Evolutionary conservation across 2,888 invertebrate genomes (phyloP).

Genomic region (Orchestes rusci): DNA sequence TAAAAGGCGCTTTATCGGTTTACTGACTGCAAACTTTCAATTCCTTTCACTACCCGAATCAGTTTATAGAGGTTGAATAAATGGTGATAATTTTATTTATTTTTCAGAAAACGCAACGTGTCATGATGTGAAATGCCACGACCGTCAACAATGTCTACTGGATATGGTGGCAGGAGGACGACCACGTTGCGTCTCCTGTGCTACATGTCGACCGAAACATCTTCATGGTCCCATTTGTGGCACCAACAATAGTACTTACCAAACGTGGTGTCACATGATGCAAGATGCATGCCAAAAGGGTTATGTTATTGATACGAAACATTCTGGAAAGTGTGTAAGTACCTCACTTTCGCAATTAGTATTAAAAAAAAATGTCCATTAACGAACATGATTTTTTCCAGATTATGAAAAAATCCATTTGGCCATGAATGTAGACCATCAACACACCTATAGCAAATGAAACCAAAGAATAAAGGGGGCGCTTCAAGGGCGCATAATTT

Average conservation of each 20-base stretch:
- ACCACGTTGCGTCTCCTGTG: conserved; percentile 67
- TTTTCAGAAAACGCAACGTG: conserved; percentile 60
- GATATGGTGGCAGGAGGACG: conserved; percentile 52
- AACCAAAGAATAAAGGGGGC: too few relatives aligned
- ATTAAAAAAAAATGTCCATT: too few relatives aligned
- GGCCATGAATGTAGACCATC: conserved; percentile 7
- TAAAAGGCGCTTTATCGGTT: background rate
- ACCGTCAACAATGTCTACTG: conserved; percentile 61
- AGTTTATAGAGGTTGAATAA: too few relatives aligned
- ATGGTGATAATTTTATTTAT: conserved; percentile 9
- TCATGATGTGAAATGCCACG: conserved; percentile 57
- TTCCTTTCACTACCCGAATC: background rate
- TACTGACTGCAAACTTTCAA: background rate
- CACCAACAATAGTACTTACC: conserved; percentile 65
- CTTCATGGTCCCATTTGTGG: conserved; percentile 57
- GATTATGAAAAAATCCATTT: conserved; percentile 8
- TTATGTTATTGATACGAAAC: conserved; percentile 61
- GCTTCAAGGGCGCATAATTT: too few relatives aligned
- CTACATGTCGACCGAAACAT: conserved; percentile 51
- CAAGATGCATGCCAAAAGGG: conserved; percentile 69
- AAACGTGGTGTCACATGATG: conserved; percentile 73
- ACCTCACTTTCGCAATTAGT: too few relatives aligned
- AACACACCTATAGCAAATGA: too few relatives aligned
- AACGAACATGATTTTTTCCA: conserved; percentile 7
- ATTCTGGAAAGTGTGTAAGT: conserved; percentile 55